These are phyloP conservation scores for Phrynocephalus versicolor DNA, from an alignment of 2,113 vertebrate genomes.

Conservation along the genomic window DNA sequence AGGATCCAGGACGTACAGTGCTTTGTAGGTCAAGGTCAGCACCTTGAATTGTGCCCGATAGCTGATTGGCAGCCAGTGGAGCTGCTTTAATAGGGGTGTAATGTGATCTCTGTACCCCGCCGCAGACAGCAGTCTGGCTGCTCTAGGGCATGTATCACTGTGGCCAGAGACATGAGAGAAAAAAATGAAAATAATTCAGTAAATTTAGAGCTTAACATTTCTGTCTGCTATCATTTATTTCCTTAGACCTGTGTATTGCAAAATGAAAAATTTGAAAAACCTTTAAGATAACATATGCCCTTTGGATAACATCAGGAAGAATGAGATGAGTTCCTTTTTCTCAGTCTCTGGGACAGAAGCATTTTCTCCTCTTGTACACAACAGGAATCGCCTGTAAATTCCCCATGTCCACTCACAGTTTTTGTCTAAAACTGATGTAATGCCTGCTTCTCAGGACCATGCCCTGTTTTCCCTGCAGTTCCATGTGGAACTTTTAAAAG, in stretches of 20 bases:
- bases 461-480: neutral
- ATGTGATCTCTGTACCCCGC: too few species aligned
- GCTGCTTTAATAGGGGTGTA: too few species aligned
- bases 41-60: too few species aligned
- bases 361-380: neutral
- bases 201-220: too few species aligned
- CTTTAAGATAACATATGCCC: neutral
- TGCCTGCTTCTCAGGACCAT: neutral
- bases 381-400: neutral
- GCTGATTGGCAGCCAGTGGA: too few species aligned
- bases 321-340: neutral
- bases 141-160: too few species aligned
- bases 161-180: too few species aligned
- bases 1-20: too few species aligned
- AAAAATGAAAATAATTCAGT: too few species aligned
- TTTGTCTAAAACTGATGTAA: neutral
- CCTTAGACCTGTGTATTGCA: neutral
- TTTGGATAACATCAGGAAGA: neutral
- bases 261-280: neutral
- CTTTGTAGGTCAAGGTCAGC: too few species aligned
- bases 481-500: constrained; percentile 28
- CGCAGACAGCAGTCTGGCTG: too few species aligned
- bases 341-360: neutral
- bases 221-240: too few species aligned
- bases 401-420: neutral